Base-by-base conservation (phyloP, 2,113 vertebrate genomes). In the Manacus vitellinus region DNA sequence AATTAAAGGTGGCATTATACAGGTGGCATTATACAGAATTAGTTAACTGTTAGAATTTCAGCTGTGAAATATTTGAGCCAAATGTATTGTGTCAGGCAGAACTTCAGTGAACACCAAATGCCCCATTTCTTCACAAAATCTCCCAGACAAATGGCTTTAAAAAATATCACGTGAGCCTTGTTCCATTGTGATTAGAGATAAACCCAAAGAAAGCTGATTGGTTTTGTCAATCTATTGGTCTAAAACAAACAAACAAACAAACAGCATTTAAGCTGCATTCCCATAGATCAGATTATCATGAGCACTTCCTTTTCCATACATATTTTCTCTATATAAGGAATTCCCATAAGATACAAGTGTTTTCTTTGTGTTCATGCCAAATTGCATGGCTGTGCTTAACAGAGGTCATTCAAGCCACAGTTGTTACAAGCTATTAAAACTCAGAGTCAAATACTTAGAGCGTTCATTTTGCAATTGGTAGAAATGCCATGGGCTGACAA, bases 351-450 rank as follows among this genome's bases (percentile, higher is more conserved):
- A 17, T 33, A 41, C 63, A 74, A 43, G 33, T 21, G 27, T 75
- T 91, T 76, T 70, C 79, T 79, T 44, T 88, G 35, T 47, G 9
- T 52, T 89, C 13, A 2, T 85, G 87, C 89, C 93, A 94, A 97
- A 73, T 70, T 65, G 30, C 8, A 18, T 46, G 68, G 52, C 55
- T 76, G 28, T 49, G 59, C 73, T 58, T 85, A 89, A 72, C 85
- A 83, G 76, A 83, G 80, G 71, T 94, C 58, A 33, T 70, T 80
- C 27, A 11, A 28, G 62, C 59, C 90, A 71, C 27, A 14, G 25
- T 79, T 84, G 56, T 93, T 92, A 80, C 41, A 77, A 96, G 46
- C 82, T 80, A 39, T 97, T 97, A 88, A 95, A 97, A 71, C 63
- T 43, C 73, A 10, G 27, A 74, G 30, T 35, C 33, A 93, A 85